A percentile compares a stretch with the other conserved stretches of the same genome.
Conservation (phyloP, 2,113 vertebrate species). For the Oreocharis arfaki region DNA sequence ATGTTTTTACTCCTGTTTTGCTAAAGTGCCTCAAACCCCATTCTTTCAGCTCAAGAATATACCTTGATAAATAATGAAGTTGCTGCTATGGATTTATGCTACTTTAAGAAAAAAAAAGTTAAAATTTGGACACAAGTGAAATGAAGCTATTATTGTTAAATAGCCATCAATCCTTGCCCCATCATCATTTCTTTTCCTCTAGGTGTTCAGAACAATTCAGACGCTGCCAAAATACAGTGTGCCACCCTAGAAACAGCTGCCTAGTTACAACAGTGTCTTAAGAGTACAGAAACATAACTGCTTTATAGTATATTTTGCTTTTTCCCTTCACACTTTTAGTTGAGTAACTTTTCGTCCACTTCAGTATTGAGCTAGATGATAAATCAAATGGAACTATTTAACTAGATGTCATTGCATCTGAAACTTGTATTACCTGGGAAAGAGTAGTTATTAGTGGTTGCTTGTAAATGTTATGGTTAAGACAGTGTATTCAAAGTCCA, state of each 20-base stretch:
- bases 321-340: not conserved
- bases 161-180: not conserved
- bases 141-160: not conserved
- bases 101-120: not conserved
- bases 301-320: not conserved
- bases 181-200: not conserved
- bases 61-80: not conserved
- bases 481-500: not conserved
- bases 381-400: not conserved
- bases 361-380: not conserved
- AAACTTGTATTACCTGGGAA: not conserved
- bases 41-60: not conserved
- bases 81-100: not conserved
- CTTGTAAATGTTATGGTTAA: not conserved
- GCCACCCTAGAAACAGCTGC: not conserved
- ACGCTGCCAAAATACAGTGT: not conserved
- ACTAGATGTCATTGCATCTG: not conserved
- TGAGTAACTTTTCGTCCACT: not conserved
- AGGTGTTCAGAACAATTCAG: not conserved
- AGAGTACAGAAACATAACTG: not conserved
- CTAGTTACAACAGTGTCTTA: not conserved
- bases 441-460: not conserved
- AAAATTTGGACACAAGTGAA: not conserved
- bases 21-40: not conserved
- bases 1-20: not conserved